A percentile compares a stretch with the other conserved stretches of the same genome.
phyloP scores from a whole-genome alignment of 92 coral and sea anemone species.

The Micromussa lordhowensis region DNA sequence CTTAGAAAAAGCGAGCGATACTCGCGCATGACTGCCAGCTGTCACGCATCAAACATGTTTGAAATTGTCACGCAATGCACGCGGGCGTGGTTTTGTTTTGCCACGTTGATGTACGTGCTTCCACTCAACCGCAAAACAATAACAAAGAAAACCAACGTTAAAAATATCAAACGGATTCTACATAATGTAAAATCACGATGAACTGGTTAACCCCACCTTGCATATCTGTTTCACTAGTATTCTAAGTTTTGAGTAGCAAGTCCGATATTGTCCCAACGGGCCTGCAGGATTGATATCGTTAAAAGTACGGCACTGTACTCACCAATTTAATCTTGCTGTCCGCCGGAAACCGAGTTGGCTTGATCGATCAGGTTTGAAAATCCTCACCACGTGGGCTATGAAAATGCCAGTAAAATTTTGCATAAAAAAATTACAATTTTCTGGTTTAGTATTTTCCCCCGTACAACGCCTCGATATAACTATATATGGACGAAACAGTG shows the following conservation, averaged over 20 bases:
- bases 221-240: background rate
- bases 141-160: conserved; percentile 22
- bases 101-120: conserved; percentile 44
- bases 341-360: background rate
- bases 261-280: background rate
- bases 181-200: background rate
- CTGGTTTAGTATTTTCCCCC: background rate
- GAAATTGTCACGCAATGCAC: conserved; percentile 5
- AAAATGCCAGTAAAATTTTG: background rate
- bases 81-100: conserved; percentile 25
- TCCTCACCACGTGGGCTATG: background rate
- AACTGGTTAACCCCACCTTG: background rate
- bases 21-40: background rate
- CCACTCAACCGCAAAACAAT: conserved; percentile 34
- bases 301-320: background rate
- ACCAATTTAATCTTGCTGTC: background rate
- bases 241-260: too few relatives aligned
- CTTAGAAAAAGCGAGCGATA: too few relatives aligned
- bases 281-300: background rate
- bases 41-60: conserved; percentile 14
- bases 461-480: background rate
- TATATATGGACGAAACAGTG: background rate
- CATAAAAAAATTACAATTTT: background rate
- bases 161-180: background rate
- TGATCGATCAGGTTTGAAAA: background rate